phyloP scores from a whole-genome alignment of 1,140 invertebrate species.

The Zaprionus davidi region DNA sequence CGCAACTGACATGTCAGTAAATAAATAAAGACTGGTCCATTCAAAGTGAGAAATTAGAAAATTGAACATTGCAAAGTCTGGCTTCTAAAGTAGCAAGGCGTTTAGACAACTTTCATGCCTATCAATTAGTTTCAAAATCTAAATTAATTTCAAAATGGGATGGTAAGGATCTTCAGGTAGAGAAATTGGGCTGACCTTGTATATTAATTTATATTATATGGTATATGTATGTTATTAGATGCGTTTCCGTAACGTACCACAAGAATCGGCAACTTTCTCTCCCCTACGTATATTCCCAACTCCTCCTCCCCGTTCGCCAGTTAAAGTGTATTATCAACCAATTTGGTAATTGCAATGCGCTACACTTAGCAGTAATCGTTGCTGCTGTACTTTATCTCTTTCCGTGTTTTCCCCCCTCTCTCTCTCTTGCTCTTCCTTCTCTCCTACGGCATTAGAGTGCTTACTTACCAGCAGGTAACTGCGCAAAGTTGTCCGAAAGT shows the following conservation, averaged over 20 bases:
- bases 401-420: slow-evolving; percentile 7
- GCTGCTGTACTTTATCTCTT: slow-evolving; percentile 24
- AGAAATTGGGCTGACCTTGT: no score
- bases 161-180: no score
- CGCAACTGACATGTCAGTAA: no score
- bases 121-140: no score
- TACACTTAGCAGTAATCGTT: slow-evolving; percentile 50
- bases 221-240: neutral
- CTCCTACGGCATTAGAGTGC: slow-evolving; percentile 5
- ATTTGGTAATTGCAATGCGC: slow-evolving; percentile 51
- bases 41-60: no score
- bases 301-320: slow-evolving; percentile 8
- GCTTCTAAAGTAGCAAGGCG: no score
- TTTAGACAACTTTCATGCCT: no score
- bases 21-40: no score
- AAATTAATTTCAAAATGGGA: no score
- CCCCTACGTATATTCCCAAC: no score
- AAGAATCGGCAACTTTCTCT: slow-evolving; percentile 11
- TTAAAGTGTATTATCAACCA: slow-evolving; percentile 63
- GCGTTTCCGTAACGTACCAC: neutral
- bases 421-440: slow-evolving; percentile 14
- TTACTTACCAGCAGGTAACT: slow-evolving; percentile 53
- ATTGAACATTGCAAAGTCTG: no score
- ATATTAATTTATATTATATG: no score
- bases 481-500: slow-evolving; percentile 36